Evolutionary conservation across 2,113 vertebrate genomes (phyloP), one percentile per base, ranked within the genome.

Genomic region (Mus pahari): DNA sequence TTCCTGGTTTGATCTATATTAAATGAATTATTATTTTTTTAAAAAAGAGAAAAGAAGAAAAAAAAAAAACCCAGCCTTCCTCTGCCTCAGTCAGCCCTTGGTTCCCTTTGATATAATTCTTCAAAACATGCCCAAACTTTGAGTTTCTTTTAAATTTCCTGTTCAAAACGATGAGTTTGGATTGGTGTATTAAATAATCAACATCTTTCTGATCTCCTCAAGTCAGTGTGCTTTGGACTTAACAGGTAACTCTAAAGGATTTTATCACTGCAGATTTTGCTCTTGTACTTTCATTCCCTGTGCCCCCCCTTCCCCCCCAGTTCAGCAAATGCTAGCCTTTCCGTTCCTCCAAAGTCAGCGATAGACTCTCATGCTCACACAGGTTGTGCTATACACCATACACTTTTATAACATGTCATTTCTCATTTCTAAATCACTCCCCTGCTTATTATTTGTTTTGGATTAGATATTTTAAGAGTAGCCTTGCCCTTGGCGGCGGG

Each of bases 71-170:
- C 24, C 66, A 62, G n/a, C 19, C 0, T 88, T 55, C 22, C 48
- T 86, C 39, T 89, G 86, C 36, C 90, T 73, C 5, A 19, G 90
- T 50, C 53, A 83, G 24, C 48, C 22, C 48, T 79, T 3, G 36
- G 78, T 28, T 12, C 12, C 22, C 55, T 96, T 93, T 89, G 82
- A 96, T 86, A 89, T 86, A 92, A 83, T 83, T 86, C 86, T 97
- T 95, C 60, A 92, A 90, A 93, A 79, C 77, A 93, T 66, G 62
- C 19, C 31, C 24, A 4, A 4, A 55, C 4, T 4, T 36, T 19
- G 14, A 36, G 84, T 36, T 90, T 91, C 28, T 92, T 97, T 53
- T 19, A 90, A 39, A 78, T 82, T 89, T 77, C 31, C 19, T 70
- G 62, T 78, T 96, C 66, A 89, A 89, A 88, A 96, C 86, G 36